Conservation (phyloP, 1,140 invertebrate species). For the Conus betulinus region DNA sequence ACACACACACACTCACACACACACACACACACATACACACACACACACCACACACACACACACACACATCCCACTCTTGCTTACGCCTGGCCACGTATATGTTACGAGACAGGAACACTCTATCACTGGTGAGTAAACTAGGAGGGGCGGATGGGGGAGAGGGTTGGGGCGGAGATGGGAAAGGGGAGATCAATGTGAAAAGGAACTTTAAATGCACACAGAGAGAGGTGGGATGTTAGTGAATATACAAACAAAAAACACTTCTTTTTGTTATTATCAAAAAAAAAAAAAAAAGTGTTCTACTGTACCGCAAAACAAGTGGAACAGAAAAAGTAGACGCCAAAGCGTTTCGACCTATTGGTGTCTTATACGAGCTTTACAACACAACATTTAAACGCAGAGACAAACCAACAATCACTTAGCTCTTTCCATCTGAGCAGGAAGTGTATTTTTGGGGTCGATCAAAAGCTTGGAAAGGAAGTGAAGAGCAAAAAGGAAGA, state of each 20-base stretch:
- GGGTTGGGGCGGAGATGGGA: neutral
- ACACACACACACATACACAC: constrained; percentile 7
- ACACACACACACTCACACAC: constrained; percentile 24
- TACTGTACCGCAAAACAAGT: too few species aligned
- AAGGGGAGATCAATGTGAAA: neutral
- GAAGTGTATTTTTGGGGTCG: too few species aligned
- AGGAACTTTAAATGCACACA: too few species aligned
- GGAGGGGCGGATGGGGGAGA: neutral
- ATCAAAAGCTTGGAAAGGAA: too few species aligned
- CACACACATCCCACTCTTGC: neutral
- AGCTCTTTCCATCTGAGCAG: too few species aligned
- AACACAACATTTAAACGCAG: too few species aligned
- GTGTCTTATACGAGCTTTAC: too few species aligned
- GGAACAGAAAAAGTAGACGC: neutral
- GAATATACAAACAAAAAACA: neutral
- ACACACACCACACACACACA: too few species aligned
- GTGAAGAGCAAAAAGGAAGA: too few species aligned
- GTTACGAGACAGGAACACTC: neutral
- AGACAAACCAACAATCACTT: too few species aligned
- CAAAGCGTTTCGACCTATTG: neutral
- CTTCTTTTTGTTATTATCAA: too few species aligned
- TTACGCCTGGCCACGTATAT: neutral
- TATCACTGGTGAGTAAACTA: neutral
- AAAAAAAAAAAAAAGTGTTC: too few species aligned
- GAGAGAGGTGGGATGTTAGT: neutral